Evolutionary conservation across 2,888 invertebrate genomes (phyloP).

Genomic region (Plemyria rubiginata): DNA sequence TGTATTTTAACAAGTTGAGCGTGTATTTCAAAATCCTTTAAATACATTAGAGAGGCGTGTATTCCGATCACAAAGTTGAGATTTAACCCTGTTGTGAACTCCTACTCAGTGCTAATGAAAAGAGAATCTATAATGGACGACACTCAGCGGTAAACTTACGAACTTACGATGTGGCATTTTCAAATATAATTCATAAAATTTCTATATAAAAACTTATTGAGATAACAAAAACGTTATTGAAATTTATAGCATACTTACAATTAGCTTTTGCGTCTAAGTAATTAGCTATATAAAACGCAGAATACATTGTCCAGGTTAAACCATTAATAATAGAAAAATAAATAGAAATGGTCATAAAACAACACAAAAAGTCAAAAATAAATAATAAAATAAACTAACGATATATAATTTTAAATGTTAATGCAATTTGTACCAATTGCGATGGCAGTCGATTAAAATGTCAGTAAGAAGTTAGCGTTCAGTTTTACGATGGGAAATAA

Average conservation of each 20-base stretch:
- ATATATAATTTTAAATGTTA: conserved; percentile 12
- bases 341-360: not conserved
- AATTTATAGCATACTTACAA: not conserved
- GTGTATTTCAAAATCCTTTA: conserved; percentile 26
- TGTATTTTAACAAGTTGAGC: not conserved
- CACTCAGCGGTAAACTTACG: conserved; percentile 36
- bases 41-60: conserved; percentile 38
- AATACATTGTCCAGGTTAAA: not conserved
- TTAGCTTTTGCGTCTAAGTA: not conserved
- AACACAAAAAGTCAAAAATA: not conserved
- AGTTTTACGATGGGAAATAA: conserved; percentile 7
- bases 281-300: not conserved
- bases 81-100: conserved; percentile 58
- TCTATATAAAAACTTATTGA: not conserved
- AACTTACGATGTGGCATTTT: conserved; percentile 44
- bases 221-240: not conserved
- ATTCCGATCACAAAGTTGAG: conserved; percentile 44
- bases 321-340: not conserved
- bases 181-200: not conserved
- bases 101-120: conserved; percentile 59
- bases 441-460: conserved; percentile 11
- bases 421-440: conserved; percentile 11
- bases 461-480: conserved; percentile 5
- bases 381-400: not conserved
- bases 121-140: conserved; percentile 69